These are phyloP conservation scores for Oxyura jamaicensis DNA, from an alignment of 2,113 vertebrate genomes.

Conservation along the genomic window DNA sequence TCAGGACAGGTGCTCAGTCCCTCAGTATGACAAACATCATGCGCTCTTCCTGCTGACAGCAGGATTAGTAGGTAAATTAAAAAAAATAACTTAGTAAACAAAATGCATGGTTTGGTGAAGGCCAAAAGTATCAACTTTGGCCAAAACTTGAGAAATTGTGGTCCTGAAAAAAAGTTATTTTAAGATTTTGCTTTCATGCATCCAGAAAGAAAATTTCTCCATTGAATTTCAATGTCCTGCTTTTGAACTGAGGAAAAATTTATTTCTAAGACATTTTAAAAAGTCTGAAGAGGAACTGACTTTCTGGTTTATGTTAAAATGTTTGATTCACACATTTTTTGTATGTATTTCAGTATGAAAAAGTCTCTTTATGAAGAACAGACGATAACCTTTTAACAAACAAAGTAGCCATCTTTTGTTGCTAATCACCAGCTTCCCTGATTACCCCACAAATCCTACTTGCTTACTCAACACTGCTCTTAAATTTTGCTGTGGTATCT, in stretches of 20 bases:
- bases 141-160: neutral
- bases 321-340: neutral
- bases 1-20: neutral
- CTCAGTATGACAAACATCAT: neutral
- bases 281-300: neutral
- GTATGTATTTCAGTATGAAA: neutral
- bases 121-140: too few species aligned
- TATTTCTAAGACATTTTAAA: neutral
- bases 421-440: neutral
- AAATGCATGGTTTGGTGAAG: neutral
- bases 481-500: neutral
- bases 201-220: neutral
- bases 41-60: too few species aligned
- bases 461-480: neutral
- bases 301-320: neutral
- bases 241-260: neutral
- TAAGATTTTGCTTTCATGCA: neutral
- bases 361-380: neutral
- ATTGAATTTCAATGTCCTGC: neutral
- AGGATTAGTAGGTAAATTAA: neutral
- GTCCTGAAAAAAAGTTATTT: neutral
- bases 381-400: neutral
- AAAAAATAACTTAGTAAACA: neutral
- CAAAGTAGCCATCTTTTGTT: neutral
- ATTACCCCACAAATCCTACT: neutral